Evolutionary conservation across 2,797 vertebrate species (phyloP).

Genomic region (Nasua narica): DNA sequence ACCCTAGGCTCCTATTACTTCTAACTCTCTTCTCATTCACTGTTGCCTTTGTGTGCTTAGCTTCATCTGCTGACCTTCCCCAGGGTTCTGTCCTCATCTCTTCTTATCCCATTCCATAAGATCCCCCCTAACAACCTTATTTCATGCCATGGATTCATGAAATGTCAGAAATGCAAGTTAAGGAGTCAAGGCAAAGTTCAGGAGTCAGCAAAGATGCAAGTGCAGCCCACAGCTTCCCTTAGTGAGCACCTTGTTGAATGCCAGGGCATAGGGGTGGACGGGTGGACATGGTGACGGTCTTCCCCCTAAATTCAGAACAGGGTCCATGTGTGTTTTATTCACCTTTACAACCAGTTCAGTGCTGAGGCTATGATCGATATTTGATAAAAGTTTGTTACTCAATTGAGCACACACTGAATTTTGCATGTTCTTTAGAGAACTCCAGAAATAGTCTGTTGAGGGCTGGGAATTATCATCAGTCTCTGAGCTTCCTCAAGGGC

Average conservation of each 20-base stretch:
- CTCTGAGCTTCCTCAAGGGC: background rate
- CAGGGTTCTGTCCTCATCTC: background rate
- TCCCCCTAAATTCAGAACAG: background rate
- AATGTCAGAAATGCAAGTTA: background rate
- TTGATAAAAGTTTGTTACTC: background rate
- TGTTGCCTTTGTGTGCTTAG: background rate
- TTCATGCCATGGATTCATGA: background rate
- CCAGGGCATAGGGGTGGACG: background rate
- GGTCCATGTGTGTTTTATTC: background rate
- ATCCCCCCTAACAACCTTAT: background rate
- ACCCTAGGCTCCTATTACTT: background rate
- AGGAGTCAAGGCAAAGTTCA: background rate
- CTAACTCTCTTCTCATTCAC: background rate
- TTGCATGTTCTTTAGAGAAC: background rate
- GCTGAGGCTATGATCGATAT: background rate
- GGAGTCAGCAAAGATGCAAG: background rate
- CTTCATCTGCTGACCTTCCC: background rate
- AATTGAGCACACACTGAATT: background rate
- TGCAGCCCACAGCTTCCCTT: background rate
- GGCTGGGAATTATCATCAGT: background rate
- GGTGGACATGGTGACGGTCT: background rate
- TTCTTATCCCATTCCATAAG: background rate
- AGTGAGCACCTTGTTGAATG: background rate
- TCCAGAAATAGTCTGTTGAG: background rate
- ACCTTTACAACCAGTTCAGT: background rate